These are phyloP conservation scores for Lytechinus pictus DNA, from an alignment of 35 echinoderm and acorn worm species.

Conservation along the genomic window DNA sequence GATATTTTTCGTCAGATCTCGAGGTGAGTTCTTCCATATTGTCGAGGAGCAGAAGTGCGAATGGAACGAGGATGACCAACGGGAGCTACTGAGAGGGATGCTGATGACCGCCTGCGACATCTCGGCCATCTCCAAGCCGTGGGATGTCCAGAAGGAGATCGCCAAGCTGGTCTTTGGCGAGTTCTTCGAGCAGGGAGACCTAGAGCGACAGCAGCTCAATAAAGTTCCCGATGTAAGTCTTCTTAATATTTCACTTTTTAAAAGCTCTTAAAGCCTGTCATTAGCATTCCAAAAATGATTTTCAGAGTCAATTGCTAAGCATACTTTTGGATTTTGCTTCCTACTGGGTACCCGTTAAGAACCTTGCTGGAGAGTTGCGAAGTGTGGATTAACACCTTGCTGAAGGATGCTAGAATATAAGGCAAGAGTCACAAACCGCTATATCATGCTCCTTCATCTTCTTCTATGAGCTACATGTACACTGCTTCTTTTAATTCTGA, in stretches of 20 bases:
- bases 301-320: no score
- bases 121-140: constrained; percentile 95
- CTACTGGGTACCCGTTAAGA: no score
- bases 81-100: constrained; percentile 87
- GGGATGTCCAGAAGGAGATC: constrained; percentile 98
- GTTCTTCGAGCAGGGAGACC: constrained; percentile 96
- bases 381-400: no score
- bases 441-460: no score
- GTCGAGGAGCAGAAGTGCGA: constrained; percentile 68
- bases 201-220: constrained; percentile 84
- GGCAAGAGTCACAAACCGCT: no score
- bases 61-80: constrained; percentile 83
- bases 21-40: constrained; percentile 93
- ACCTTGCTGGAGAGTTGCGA: no score
- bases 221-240: constrained; percentile 81
- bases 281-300: no score
- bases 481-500: no score
- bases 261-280: no score
- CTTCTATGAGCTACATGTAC: no score
- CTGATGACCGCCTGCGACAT: constrained; percentile 98
- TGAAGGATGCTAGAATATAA: no score
- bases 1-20: constrained; percentile 49
- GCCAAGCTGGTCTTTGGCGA: constrained; percentile 91
- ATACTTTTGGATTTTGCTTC: no score
- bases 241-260: neutral